Conservation (phyloP, 2,797 vertebrate genomes). For the Tenualosa thibaudeaui region DNA sequence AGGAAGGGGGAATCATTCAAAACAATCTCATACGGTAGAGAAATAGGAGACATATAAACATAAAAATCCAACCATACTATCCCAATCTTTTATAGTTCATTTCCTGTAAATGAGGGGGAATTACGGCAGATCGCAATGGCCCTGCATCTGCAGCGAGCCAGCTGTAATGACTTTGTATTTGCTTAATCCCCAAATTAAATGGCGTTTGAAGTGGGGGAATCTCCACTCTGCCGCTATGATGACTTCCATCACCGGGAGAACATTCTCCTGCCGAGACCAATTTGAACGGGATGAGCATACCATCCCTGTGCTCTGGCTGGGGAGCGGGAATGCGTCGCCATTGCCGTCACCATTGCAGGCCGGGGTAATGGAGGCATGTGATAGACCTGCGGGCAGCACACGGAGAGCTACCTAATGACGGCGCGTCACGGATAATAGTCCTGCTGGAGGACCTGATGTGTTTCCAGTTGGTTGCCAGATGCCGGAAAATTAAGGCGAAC, state of each 20-base stretch:
- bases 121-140: conserved; percentile 84
- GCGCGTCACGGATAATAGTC: conserved; percentile 90
- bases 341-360: background rate
- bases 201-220: conserved; percentile 84
- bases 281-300: conserved; percentile 92
- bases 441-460: conserved; percentile 94
- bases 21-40: conserved; percentile 45
- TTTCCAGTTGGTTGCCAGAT: conserved; percentile 98
- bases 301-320: conserved; percentile 91
- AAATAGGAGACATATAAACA: conserved; percentile 50
- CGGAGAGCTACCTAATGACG: conserved; percentile 93
- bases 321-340: conserved; percentile 84
- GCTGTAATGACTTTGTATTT: conserved; percentile 87
- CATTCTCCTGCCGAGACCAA: conserved; percentile 97
- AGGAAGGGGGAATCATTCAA: conserved; percentile 37
- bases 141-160: conserved; percentile 77
- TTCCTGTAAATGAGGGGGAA: conserved; percentile 87
- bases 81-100: conserved; percentile 85
- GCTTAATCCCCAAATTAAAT: conserved; percentile 95
- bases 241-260: conserved; percentile 92
- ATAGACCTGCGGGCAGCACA: conserved; percentile 82
- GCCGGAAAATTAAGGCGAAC: conserved; percentile 92
- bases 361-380: conserved; percentile 77
- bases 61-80: conserved; percentile 51
- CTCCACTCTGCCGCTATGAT: conserved; percentile 80